A percentile compares a stretch with the other conserved stretches of the same genome.
Conservation (phyloP, 2,113 vertebrate genomes). For the Lethenteron camtschaticum region DNA sequence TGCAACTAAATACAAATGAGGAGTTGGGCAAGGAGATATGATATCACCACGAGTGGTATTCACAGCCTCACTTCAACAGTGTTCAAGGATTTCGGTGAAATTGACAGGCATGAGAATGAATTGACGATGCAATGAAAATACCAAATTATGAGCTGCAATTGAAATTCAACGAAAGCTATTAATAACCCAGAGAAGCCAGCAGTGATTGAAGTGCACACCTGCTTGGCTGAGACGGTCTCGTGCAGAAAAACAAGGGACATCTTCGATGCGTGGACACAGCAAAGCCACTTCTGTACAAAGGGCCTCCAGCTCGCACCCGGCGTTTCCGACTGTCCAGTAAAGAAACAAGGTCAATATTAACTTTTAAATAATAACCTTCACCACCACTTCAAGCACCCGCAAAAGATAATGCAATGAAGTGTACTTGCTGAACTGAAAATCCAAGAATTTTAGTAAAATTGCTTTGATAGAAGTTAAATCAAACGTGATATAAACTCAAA, state of each 20-base stretch:
- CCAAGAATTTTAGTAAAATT: neutral
- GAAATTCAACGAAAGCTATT: neutral
- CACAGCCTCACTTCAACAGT: neutral
- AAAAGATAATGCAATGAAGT: no score
- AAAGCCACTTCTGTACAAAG: slow-evolving; percentile 55
- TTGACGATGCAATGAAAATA: neutral
- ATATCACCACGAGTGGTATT: neutral
- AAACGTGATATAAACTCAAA: neutral
- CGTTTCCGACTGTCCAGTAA: slow-evolving; percentile 31
- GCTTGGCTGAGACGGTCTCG: slow-evolving; percentile 74
- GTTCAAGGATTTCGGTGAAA: neutral
- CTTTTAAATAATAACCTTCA: neutral
- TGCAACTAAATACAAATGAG: neutral
- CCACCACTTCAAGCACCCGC: neutral
- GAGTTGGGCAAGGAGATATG: neutral
- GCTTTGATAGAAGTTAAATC: no score
- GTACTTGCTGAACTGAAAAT: neutral
- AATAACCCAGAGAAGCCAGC: neutral
- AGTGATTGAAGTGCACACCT: slow-evolving; percentile 22
- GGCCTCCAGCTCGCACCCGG: slow-evolving; percentile 52
- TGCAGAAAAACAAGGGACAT: slow-evolving; percentile 44
- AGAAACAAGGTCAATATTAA: slow-evolving; percentile 2
- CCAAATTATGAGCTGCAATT: neutral
- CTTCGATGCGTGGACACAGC: slow-evolving; percentile 57
- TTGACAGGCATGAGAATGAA: neutral